Base-by-base conservation (phyloP, 2,888 invertebrate species). In the Pollenia griseotomentosa region DNA sequence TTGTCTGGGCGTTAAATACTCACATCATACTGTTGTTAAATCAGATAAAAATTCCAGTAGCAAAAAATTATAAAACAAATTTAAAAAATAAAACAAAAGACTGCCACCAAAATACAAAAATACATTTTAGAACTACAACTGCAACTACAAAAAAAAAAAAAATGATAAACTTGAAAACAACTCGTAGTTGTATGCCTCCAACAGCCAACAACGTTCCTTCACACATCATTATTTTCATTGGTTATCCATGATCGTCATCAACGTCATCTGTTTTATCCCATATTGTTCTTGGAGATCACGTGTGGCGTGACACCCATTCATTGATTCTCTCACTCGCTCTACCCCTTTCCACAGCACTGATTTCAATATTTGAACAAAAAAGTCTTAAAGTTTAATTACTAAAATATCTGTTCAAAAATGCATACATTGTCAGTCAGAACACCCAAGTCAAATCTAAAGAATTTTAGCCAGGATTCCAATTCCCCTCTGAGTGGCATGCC, bases 1-100 rank as follows among this genome's bases (percentile, higher is more conserved):
- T 87, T 87, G 87, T 87, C 87, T 87, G 87, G 87, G 87, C 87
- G 87, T 87, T 87, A 87, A 87, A 84, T 84, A 87, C 84, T 87
- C 87, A 84, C 87, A 87, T 87, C 87, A 70, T 84, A 81, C 84
- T 87, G 87, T 65, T 87, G 78, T 65, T 78, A 65, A 84, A 87
- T 87, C 87, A 84, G 87, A 87, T 87, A 87, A 85, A 83, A n/a
- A n/a, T 33, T 48, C 11, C 65, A 53, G 42, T 40, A 78, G 44
- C 16, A 63, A 68, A 66, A 74, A 57, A 46, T 53, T 46, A 63
- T 51, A 79, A 73, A 70, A 81, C 14, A 48, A 66, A 79, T 40
- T 48, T 66, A 48, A 61, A 48, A 51, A 53, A 48, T n/a, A 14
- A 61, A 53, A 42, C 42, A 74, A 53, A 46, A 57, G 57, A 48